A percentile compares a stretch with the other conserved stretches of the same genome.
Evolutionary conservation across 1,140 invertebrate species (phyloP).

Genomic region (Panagrolaimus sp.): DNA sequence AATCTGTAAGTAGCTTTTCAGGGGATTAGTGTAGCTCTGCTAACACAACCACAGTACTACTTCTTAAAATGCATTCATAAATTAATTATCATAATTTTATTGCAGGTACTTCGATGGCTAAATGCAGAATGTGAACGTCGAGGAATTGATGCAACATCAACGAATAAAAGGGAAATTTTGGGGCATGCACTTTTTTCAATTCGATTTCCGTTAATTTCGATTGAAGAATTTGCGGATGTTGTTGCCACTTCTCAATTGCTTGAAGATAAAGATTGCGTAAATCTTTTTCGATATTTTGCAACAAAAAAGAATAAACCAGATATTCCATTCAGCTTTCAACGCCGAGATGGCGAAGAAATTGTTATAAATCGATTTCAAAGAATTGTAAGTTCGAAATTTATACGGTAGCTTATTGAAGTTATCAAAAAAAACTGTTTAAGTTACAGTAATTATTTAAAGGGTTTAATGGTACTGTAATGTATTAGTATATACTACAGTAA

Average conservation of each 20-base stretch:
- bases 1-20: slow-evolving; percentile 66
- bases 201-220: slow-evolving; percentile 78
- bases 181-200: slow-evolving; percentile 70
- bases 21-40: too few relatives aligned
- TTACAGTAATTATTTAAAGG: too few relatives aligned
- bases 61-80: too few relatives aligned
- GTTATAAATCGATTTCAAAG: slow-evolving; percentile 75
- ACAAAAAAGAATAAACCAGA: slow-evolving; percentile 70
- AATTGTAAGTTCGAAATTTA: slow-evolving; percentile 59
- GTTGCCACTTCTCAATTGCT: slow-evolving; percentile 70
- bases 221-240: slow-evolving; percentile 77
- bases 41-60: neutral
- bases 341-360: slow-evolving; percentile 67
- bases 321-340: slow-evolving; percentile 65
- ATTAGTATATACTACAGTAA: too few relatives aligned
- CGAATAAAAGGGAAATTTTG: slow-evolving; percentile 70
- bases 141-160: slow-evolving; percentile 67
- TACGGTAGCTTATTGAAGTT: too few relatives aligned
- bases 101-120: slow-evolving; percentile 67
- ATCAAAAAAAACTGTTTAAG: too few relatives aligned
- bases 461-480: too few relatives aligned
- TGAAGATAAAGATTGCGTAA: slow-evolving; percentile 72
- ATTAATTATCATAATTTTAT: too few relatives aligned
- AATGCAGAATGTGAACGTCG: slow-evolving; percentile 72
- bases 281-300: slow-evolving; percentile 35